A percentile compares a stretch with the other conserved stretches of the same genome.
Conservation (phyloP, 2,888 invertebrate genomes). For the Eupithecia exiguata region DNA sequence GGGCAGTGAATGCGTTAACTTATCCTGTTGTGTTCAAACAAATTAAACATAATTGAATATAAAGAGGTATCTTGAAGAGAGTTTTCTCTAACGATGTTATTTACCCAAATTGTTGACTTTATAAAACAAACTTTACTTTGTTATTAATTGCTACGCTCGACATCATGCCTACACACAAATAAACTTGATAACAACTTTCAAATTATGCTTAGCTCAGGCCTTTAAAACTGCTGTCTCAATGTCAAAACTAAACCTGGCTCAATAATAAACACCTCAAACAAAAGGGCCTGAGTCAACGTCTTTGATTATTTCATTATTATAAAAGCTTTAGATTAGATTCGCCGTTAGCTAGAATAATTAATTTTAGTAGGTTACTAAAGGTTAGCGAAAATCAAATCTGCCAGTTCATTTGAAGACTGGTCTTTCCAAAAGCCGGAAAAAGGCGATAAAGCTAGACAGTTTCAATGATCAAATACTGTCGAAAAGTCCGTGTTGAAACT, state of each 20-base stretch:
- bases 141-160: constrained; percentile 2
- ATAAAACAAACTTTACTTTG: constrained; percentile 4
- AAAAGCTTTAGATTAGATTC: constrained; percentile 8
- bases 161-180: background rate
- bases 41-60: background rate
- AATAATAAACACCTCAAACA: constrained; percentile 15
- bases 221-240: constrained; percentile 12
- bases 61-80: background rate
- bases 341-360: background rate
- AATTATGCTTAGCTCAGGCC: background rate
- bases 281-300: constrained; percentile 8
- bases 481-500: constrained; percentile 37
- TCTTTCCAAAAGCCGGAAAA: constrained; percentile 15
- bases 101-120: background rate
- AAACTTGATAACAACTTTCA: background rate
- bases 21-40: background rate
- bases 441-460: constrained; percentile 31
- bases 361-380: background rate
- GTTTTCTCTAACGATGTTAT: background rate
- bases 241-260: constrained; percentile 14
- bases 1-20: background rate
- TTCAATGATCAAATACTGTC: constrained; percentile 37
- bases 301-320: constrained; percentile 8
- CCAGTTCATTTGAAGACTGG: background rate
- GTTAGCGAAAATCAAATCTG: background rate